These are phyloP conservation scores for Pteropus rufus DNA, from an alignment of 2,797 vertebrate species.

Conservation along the genomic window DNA sequence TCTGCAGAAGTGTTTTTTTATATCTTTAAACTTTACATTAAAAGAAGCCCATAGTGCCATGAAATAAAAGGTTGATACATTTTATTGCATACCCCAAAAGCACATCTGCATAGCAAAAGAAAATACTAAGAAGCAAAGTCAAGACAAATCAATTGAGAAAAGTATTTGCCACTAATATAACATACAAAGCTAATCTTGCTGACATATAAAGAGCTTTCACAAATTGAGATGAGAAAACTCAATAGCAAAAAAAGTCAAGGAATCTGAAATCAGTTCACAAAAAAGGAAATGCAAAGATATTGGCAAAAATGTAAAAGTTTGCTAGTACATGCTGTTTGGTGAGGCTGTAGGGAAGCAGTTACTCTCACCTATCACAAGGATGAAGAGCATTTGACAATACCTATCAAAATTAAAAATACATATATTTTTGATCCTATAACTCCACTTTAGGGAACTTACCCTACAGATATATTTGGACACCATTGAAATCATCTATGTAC, in stretches of 20 bases:
- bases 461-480: background rate
- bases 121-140: background rate
- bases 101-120: background rate
- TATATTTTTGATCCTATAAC: background rate
- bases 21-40: constrained; percentile 37
- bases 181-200: constrained; percentile 12
- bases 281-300: background rate
- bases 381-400: background rate
- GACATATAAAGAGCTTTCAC: background rate
- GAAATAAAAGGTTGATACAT: background rate
- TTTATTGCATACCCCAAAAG: background rate
- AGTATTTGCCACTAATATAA: background rate
- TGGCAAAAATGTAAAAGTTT: background rate
- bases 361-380: background rate
- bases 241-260: background rate
- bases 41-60: background rate
- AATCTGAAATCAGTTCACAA: background rate
- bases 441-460: background rate
- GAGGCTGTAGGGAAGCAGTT: background rate
- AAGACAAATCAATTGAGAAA: constrained; percentile 10
- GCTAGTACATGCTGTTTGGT: background rate
- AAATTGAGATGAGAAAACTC: background rate
- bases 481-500: background rate
- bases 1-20: constrained; percentile 22
- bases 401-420: background rate